Conservation (phyloP, 1,140 invertebrate genomes). For the Andricus grossulariae region DNA sequence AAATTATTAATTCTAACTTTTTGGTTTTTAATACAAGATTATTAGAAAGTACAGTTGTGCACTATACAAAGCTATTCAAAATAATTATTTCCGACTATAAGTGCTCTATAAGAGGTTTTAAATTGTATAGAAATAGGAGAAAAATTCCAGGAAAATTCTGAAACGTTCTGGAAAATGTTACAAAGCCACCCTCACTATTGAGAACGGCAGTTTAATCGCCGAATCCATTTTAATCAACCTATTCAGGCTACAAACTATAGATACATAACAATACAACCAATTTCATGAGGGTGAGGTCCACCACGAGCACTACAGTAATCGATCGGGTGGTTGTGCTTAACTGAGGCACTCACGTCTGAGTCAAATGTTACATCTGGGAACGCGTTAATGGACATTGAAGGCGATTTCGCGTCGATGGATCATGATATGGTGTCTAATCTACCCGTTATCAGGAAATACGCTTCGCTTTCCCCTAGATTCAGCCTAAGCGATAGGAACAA, state of each 20-base stretch:
- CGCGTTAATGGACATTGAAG: slow-evolving; percentile 22
- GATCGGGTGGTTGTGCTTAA: slow-evolving; percentile 24
- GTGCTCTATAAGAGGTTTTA: too few species aligned
- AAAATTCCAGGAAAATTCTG: background rate
- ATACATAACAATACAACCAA: slow-evolving; percentile 25
- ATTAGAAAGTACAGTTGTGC: too few species aligned
- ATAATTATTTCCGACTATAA: too few species aligned
- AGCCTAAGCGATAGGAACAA: background rate
- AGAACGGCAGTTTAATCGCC: slow-evolving; percentile 3
- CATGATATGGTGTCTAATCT: slow-evolving; percentile 29
- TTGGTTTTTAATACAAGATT: too few species aligned
- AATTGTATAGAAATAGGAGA: background rate
- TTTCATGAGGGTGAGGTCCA: slow-evolving; percentile 16
- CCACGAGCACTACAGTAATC: slow-evolving; percentile 1
- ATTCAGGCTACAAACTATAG: slow-evolving; percentile 22
- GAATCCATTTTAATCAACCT: slow-evolving; percentile 27
- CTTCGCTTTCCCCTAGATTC: background rate
- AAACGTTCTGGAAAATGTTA: slow-evolving; percentile 1
- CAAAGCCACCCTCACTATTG: background rate
- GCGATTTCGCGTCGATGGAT: slow-evolving; percentile 26
- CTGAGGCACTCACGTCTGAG: slow-evolving; percentile 20
- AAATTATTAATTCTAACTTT: too few species aligned
- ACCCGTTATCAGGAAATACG: slow-evolving; percentile 13
- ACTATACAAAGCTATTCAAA: too few species aligned
- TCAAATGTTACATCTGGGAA: slow-evolving; percentile 26